A percentile compares a stretch with the other conserved stretches of the same genome.
Evolutionary conservation across 2,888 invertebrate species (phyloP).

Genomic region (Torymus auratus): DNA sequence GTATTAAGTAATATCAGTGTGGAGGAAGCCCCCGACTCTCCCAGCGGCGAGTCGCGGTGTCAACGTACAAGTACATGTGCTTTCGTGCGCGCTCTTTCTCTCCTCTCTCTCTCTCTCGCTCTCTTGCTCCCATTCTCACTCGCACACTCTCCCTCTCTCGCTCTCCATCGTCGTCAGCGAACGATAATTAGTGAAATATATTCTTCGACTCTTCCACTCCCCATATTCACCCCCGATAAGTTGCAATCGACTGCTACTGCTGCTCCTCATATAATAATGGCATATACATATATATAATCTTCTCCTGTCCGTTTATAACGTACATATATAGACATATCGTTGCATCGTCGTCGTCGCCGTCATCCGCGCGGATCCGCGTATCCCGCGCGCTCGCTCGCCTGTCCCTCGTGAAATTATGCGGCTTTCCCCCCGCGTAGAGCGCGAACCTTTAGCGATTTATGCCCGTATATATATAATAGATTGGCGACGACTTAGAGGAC

Average conservation of each 20-base stretch:
- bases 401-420: too few species aligned
- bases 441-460: too few species aligned
- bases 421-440: too few species aligned
- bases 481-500: too few species aligned
- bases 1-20: constrained; percentile 46
- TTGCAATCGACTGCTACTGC: too few species aligned
- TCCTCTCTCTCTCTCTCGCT: constrained; percentile 54
- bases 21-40: constrained; percentile 63
- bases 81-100: constrained; percentile 52
- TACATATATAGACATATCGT: constrained; percentile 29
- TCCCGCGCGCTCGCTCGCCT: too few species aligned
- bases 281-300: constrained; percentile 32
- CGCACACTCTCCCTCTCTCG: constrained; percentile 26
- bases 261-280: not conserved
- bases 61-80: constrained; percentile 55
- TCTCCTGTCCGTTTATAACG: not conserved
- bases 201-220: too few species aligned
- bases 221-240: not conserved
- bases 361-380: constrained; percentile 12
- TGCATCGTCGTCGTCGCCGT: not conserved
- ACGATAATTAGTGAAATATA: constrained; percentile 47
- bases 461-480: too few species aligned
- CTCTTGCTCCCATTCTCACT: constrained; percentile 50
- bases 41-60: constrained; percentile 61
- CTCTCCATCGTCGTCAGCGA: constrained; percentile 42